Conservation (phyloP, 2,888 invertebrate species). For the Coelopa pilipes region DNA sequence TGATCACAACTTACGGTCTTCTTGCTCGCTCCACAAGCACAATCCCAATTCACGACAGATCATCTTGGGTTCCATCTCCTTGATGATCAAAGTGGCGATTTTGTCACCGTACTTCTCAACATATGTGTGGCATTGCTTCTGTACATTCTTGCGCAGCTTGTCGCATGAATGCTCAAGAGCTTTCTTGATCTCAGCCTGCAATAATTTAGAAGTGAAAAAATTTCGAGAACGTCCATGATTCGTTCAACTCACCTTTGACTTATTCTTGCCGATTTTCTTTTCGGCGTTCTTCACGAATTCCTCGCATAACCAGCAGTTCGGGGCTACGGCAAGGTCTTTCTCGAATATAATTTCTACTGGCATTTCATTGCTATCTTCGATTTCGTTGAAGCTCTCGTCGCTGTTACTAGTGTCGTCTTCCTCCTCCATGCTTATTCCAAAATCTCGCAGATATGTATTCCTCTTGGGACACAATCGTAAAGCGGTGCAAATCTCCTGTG, state of each 20-base stretch:
- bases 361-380: conserved; percentile 54
- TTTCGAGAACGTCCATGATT: neutral
- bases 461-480: conserved; percentile 77
- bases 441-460: conserved; percentile 62
- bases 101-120: conserved; percentile 78
- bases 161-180: conserved; percentile 60
- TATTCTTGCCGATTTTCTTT: conserved; percentile 58
- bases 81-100: conserved; percentile 76
- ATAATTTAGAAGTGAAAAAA: neutral
- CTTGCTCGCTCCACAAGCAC: conserved; percentile 67
- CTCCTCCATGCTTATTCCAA: conserved; percentile 51
- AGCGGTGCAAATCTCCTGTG: conserved; percentile 81
- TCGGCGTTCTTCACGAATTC: conserved; percentile 59
- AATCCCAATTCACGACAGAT: conserved; percentile 77
- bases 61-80: conserved; percentile 75
- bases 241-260: conserved; percentile 49
- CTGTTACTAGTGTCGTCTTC: conserved; percentile 38
- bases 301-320: conserved; percentile 62
- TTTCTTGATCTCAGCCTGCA: conserved; percentile 58
- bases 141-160: conserved; percentile 58
- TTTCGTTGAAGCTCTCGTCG: conserved; percentile 49
- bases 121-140: conserved; percentile 75
- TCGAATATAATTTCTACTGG: conserved; percentile 56
- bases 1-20: conserved; percentile 58
- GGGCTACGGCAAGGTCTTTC: conserved; percentile 44